Conservation (phyloP, 2,888 invertebrate species). For the Acleris sparsana region DNA sequence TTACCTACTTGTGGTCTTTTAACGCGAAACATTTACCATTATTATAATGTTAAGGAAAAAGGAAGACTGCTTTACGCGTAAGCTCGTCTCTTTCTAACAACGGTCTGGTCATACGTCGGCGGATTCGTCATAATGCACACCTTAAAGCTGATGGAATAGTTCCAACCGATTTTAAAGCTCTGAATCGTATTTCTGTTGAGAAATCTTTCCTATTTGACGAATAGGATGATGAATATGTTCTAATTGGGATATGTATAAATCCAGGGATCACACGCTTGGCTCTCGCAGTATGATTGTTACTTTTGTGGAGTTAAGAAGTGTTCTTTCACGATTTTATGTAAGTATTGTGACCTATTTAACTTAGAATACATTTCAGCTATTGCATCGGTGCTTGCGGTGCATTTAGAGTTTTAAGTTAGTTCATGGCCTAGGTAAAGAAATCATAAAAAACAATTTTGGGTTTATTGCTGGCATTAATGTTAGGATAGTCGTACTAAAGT, state of each 20-base stretch:
- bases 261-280: not conserved
- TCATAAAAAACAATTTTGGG: too few relatives aligned
- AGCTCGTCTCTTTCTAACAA: constrained; percentile 21
- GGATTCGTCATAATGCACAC: constrained; percentile 20
- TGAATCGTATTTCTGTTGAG: constrained; percentile 23
- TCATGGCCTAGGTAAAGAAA: not conserved
- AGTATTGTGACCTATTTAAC: constrained; percentile 5
- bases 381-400: not conserved
- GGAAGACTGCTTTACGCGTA: constrained; percentile 21
- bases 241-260: constrained; percentile 35
- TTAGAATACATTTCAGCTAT: not conserved
- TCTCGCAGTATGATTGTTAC: constrained; percentile 21
- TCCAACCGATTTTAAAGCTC: constrained; percentile 21
- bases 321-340: constrained; percentile 20
- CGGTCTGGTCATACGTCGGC: not conserved
- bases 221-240: constrained; percentile 24
- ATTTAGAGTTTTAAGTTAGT: not conserved
- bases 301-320: constrained; percentile 15
- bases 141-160: constrained; percentile 33
- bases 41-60: constrained; percentile 13
- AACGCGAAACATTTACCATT: constrained; percentile 11
- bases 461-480: too few relatives aligned
- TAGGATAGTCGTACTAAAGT: too few relatives aligned
- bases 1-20: constrained; percentile 15
- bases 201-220: constrained; percentile 36